Base-by-base conservation (phyloP, 2,797 vertebrate genomes). In the Sebastes taczanowskii region DNA sequence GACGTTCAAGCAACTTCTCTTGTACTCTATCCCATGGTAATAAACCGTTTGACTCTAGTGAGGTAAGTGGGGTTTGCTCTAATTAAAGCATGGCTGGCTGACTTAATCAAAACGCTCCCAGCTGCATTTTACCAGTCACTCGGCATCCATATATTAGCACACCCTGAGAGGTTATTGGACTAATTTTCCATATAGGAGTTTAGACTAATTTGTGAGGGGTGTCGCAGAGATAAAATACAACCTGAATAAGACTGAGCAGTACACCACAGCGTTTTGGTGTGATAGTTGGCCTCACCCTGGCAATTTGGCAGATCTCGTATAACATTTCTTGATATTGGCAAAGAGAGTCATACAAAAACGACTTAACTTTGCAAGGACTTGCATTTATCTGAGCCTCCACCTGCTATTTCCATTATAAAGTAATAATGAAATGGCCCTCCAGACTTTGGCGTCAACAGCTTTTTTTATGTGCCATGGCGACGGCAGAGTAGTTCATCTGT, bases 61-160 rank as follows among this genome's bases (percentile, higher is more conserved):
- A 83, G 82, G 60, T 84, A 83, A 89, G 65, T 71, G 69, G 85
- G 74, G 90, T 87, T 90, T 84, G 46, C 68, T 66, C 74, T 90
- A 82, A 91, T 92, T 86, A 84, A 86, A 90, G 74, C 68, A 62
- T 60, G 81, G 86, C 60, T 60, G 79, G 86, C 60, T 0, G 14
- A 86, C 78, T 86, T 87, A 84, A 88, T 89, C 74, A 83, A 83
- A 89, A 77, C 11, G 56, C 64, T 82, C 74, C 77, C 27, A 5
- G 88, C 73, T 78, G 86, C 76, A 77, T 84, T 86, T 87, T 72
- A 84, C 63, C 23, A 79, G 84, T 80, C 85, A 89, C 85, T 88
- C 77, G 75, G 71, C 86, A 84, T 82, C 60, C 73, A 78, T 85
- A 83, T 81, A 82, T 89, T 77, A 80, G 34, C 70, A 83, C 14